Conservation (phyloP, 2,888 invertebrate species). For the Xanthia icteritia region DNA sequence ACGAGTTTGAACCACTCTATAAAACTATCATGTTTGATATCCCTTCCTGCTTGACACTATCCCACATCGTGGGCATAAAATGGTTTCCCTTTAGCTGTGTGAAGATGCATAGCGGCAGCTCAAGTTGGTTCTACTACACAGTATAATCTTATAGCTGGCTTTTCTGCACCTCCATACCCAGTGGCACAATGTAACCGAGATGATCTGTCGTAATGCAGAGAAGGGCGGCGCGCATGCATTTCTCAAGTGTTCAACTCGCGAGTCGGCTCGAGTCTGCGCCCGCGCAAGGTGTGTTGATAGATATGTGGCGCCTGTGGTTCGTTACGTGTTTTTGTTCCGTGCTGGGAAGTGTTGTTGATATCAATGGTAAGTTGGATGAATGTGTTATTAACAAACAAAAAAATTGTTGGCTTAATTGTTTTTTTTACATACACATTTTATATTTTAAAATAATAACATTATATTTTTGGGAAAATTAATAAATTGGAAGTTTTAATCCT, state of each 20-base stretch:
- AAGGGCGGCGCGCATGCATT: constrained; percentile 53
- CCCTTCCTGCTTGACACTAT: no score
- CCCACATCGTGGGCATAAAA: not conserved
- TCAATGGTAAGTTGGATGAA: constrained; percentile 67
- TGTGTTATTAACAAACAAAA: not conserved
- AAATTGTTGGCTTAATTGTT: no score
- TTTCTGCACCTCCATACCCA: constrained; percentile 34
- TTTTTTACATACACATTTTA: not conserved
- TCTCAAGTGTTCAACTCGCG: constrained; percentile 37
- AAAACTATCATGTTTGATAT: not conserved
- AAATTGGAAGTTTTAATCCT: not conserved
- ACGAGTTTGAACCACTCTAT: not conserved
- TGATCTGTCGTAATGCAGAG: constrained; percentile 64
- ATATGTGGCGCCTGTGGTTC: constrained; percentile 61
- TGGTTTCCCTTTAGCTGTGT: not conserved
- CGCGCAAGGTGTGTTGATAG: constrained; percentile 51
- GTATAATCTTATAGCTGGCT: not conserved
- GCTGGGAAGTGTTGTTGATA: constrained; percentile 65
- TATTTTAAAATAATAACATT: not conserved
- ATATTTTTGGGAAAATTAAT: fast-evolving
- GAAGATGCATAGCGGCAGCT: not conserved
- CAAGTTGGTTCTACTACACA: not conserved
- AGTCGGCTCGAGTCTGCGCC: constrained; percentile 47
- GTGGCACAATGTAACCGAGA: constrained; percentile 54
- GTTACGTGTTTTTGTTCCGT: constrained; percentile 59